Percentiles rank a stretch among this genome's conserved stretches.
Conservation (phyloP, 2,888 invertebrate species). For the Scrobipalpa costella region DNA sequence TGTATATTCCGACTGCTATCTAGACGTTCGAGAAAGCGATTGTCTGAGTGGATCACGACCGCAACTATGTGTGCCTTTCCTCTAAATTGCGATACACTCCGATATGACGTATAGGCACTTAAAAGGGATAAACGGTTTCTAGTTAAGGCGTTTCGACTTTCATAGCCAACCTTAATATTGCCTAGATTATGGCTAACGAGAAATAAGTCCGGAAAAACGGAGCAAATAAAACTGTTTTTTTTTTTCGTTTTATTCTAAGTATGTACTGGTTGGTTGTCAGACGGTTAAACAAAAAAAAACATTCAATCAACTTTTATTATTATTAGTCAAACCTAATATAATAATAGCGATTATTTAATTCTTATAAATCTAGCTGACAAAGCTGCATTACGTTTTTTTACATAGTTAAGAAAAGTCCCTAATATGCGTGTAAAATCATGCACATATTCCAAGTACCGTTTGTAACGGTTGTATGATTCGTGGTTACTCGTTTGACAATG, state of each 20-base stretch:
- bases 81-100: constrained; percentile 50
- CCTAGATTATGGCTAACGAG: neutral
- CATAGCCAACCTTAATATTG: constrained; percentile 34
- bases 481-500: constrained; percentile 32
- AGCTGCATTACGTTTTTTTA: no score
- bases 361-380: no score
- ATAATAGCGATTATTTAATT: no score
- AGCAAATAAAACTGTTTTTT: no score
- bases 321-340: no score
- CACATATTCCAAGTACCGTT: constrained; percentile 28
- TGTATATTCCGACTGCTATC: constrained; percentile 43
- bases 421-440: constrained; percentile 17
- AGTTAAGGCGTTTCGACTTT: constrained; percentile 40
- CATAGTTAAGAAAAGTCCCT: neutral
- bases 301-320: no score
- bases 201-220: no score
- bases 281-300: no score
- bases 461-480: constrained; percentile 33
- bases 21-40: constrained; percentile 56
- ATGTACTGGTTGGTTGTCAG: no score
- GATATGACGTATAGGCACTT: constrained; percentile 50
- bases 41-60: constrained; percentile 51
- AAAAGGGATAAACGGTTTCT: constrained; percentile 50
- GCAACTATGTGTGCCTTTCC: constrained; percentile 49
- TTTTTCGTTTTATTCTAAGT: no score